These are phyloP conservation scores for Tetranychus piercei DNA, from an alignment of 2,888 invertebrate genomes.

Conservation along the genomic window DNA sequence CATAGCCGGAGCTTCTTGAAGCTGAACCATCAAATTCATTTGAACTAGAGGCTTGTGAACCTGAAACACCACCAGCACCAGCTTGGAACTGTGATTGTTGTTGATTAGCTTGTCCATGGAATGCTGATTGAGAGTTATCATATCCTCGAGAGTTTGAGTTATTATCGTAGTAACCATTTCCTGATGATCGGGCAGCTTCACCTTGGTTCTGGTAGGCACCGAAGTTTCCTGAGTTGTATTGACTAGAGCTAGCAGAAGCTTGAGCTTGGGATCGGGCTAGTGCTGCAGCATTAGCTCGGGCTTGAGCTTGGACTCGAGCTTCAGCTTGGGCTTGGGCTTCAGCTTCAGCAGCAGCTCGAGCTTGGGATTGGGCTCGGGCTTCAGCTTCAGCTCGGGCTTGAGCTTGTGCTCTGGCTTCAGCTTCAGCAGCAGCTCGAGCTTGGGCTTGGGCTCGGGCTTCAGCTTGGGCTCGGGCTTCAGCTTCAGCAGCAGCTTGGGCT, in stretches of 20 bases:
- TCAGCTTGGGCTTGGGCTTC: neutral
- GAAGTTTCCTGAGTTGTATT: neutral
- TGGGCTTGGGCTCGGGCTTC: neutral
- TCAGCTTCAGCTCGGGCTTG: neutral
- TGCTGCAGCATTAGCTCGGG: no score
- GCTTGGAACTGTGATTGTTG: neutral
- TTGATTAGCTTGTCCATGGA: neutral
- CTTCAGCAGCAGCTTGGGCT: no score
- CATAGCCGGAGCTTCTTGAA: neutral
- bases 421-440: no score
- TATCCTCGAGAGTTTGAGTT: neutral
- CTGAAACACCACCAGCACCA: neutral
- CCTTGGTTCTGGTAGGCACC: neutral
- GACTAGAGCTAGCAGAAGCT: neutral
- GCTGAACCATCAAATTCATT: neutral
- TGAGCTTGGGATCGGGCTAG: no score
- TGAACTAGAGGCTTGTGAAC: neutral
- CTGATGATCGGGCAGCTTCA: neutral
- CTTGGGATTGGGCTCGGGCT: no score
- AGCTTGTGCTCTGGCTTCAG: neutral
- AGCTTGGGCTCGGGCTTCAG: neutral
- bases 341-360: neutral
- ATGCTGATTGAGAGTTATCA: neutral
- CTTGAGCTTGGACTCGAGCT: neutral
- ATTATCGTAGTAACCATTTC: neutral